phyloP scores from a whole-genome alignment of 1,140 invertebrate genomes.

The Ephestia elutella region DNA sequence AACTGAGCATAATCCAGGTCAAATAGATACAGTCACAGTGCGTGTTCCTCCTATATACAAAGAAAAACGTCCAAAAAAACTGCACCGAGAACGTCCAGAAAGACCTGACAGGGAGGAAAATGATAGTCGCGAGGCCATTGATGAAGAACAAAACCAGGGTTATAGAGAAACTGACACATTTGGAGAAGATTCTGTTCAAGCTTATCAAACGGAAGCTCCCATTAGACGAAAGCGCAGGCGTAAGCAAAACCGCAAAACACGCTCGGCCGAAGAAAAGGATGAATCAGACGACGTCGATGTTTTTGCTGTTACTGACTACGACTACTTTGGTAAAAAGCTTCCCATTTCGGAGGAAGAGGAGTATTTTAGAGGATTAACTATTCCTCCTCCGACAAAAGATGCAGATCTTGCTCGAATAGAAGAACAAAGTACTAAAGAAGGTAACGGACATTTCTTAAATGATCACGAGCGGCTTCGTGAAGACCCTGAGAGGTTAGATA shows the following conservation, averaged over 20 bases:
- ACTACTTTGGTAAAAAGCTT: conserved; percentile 53
- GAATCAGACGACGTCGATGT: conserved; percentile 18
- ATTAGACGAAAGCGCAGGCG: conserved; percentile 41
- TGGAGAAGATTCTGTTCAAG: conserved; percentile 32
- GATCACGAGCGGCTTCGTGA: conserved; percentile 41
- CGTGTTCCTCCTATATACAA: conserved; percentile 67
- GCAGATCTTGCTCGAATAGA: conserved; percentile 42
- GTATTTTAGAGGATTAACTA: conserved; percentile 35
- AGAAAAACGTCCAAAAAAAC: conserved; percentile 62
- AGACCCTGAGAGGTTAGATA: conserved; percentile 24
- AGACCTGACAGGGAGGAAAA: conserved; percentile 41
- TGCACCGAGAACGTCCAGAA: conserved; percentile 43
- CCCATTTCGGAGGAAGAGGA: conserved; percentile 51
- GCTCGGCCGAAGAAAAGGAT: conserved; percentile 25
- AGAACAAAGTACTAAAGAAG: conserved; percentile 24
- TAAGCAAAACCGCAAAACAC: conserved; percentile 40
- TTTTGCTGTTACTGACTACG: conserved; percentile 49
- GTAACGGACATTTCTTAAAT: conserved; percentile 40
- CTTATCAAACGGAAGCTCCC: conserved; percentile 36
- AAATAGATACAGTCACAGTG: conserved; percentile 71
- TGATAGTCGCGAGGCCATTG: conserved; percentile 17
- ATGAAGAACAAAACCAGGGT: conserved; percentile 20
- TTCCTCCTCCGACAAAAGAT: conserved; percentile 43
- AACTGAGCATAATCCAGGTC: conserved; percentile 66
- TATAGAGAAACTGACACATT: conserved; percentile 31